Conservation (phyloP, 2,797 vertebrate genomes). For the Sciurus carolinensis region DNA sequence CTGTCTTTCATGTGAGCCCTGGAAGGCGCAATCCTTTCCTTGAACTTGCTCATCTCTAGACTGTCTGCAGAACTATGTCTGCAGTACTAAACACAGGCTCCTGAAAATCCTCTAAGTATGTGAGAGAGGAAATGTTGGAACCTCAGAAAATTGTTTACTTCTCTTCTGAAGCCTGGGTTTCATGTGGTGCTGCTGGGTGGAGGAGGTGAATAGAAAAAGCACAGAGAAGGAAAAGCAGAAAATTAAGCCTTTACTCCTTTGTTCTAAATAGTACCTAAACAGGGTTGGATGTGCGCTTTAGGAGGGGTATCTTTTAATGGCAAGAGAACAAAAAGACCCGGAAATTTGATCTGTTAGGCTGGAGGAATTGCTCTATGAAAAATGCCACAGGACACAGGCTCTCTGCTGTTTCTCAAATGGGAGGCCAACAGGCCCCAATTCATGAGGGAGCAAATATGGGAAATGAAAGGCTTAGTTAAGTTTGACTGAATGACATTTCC, state of each 20-base stretch:
- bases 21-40: neutral
- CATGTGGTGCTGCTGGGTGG: neutral
- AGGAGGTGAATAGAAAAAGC: conserved; percentile 8
- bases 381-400: conserved; percentile 57
- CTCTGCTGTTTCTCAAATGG: conserved; percentile 65
- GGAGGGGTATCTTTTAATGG: conserved; percentile 57
- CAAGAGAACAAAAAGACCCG: conserved; percentile 66
- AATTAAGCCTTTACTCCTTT: conserved; percentile 48
- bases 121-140: conserved; percentile 49
- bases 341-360: conserved; percentile 66
- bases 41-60: neutral
- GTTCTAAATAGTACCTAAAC: conserved; percentile 63
- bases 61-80: neutral
- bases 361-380: conserved; percentile 71
- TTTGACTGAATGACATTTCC: conserved; percentile 80
- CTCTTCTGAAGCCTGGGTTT: conserved; percentile 34
- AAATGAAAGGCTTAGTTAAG: conserved; percentile 78
- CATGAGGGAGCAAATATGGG: conserved; percentile 53
- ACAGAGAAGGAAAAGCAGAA: neutral
- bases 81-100: neutral
- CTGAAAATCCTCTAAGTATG: neutral
- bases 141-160: conserved; percentile 38
- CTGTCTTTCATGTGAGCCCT: neutral
- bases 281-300: neutral
- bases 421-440: conserved; percentile 30